phyloP scores from a whole-genome alignment of 2,113 vertebrate genomes.

The Scomber scombrus region DNA sequence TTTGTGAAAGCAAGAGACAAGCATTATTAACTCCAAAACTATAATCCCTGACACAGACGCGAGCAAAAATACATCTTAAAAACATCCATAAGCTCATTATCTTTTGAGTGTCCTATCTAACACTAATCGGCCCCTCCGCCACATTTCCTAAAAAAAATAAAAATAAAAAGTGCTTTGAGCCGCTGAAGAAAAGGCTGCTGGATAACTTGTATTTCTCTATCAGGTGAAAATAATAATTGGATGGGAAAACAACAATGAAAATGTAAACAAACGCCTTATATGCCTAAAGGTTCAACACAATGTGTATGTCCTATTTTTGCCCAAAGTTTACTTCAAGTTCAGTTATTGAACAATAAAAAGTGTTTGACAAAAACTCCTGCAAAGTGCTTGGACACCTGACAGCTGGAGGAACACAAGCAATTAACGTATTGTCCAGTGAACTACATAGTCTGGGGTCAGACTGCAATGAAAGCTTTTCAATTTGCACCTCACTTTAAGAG shows the following conservation, averaged over 20 bases:
- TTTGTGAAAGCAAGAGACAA: slow-evolving; percentile 60
- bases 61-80: slow-evolving; percentile 76
- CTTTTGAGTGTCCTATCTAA: slow-evolving; percentile 71
- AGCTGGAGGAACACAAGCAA: slow-evolving; percentile 24
- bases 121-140: slow-evolving; percentile 47
- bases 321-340: slow-evolving; percentile 33
- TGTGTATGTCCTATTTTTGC: neutral
- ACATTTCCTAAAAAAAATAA: slow-evolving; percentile 25
- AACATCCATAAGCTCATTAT: slow-evolving; percentile 84
- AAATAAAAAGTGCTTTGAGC: slow-evolving; percentile 63
- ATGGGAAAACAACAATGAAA: slow-evolving; percentile 54
- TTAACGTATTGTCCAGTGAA: slow-evolving; percentile 69
- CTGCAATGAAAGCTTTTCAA: slow-evolving; percentile 46
- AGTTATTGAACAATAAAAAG: neutral
- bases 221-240: slow-evolving; percentile 54
- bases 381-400: slow-evolving; percentile 28
- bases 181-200: slow-evolving; percentile 48
- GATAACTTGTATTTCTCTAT: slow-evolving; percentile 60
- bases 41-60: slow-evolving; percentile 63
- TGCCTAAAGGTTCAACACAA: slow-evolving; percentile 1
- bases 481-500: slow-evolving; percentile 52
- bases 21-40: slow-evolving; percentile 64
- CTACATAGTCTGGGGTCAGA: slow-evolving; percentile 36
- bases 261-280: slow-evolving; percentile 22
- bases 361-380: slow-evolving; percentile 8